Evolutionary conservation across 2,888 invertebrate species (phyloP), one percentile per base, ranked within the genome.

Genomic region (Synanthedon myopaeformis): DNA sequence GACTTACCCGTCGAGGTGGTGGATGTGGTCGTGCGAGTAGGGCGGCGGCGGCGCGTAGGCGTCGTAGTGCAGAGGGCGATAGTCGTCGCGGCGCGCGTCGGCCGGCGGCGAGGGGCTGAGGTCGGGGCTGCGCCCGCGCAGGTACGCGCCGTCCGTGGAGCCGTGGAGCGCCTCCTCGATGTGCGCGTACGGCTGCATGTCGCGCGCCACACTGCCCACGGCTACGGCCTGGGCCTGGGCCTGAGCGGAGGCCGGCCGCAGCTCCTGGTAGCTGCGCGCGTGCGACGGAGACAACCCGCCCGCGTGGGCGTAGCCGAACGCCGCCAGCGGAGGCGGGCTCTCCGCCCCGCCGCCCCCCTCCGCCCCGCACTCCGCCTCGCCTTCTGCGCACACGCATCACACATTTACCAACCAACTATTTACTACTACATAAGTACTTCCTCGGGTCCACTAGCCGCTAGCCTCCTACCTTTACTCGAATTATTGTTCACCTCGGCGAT

Each of bases 251-350:
- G 23, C 76, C 63, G 80, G 79, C 68, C 82, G 77, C 72, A 84
- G 78, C 82, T 84, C 84, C 77, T 84, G 82, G 82, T 84, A 83
- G 82, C 82, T 76, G 79, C 81, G 82, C 75, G 80, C 71, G 74
- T 67, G 77, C 70, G 78, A 70, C 75, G 82, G 79, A 71, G 81
- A 76, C 70, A 70, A 67, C 60, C 61, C 67, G 65, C 65, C 69
- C 65, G 69, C 66, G 72, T 69, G 78, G 80, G 82, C 81, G 80
- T 75, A 77, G 69, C 79, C 79, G 72, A 68, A 71, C 70, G 72
- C 61, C 62, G 70, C 69, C 69, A 67, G 73, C 71, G 76, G 78
- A 74, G 80, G 79, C 74, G 82, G 79, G 73, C 81, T 78, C 69
- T 74, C 76, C 69, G 69, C 74, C 62, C 63, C 69, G 64, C 68